Evolutionary conservation across 2,888 invertebrate genomes (phyloP).

Genomic region (Drosophila infuscata): DNA sequence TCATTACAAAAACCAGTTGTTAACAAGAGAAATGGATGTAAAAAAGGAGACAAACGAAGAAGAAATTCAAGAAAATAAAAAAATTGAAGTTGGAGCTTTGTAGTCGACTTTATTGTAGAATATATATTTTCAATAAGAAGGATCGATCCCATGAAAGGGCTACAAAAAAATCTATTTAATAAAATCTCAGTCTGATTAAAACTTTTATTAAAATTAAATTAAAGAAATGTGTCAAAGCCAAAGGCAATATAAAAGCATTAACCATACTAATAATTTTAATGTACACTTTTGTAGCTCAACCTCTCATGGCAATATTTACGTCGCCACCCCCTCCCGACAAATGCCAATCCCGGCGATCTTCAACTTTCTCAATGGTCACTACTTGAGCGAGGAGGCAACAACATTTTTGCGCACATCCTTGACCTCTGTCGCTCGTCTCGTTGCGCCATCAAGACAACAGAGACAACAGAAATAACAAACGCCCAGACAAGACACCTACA

Average conservation of each 20-base stretch:
- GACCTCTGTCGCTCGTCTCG: slow-evolving; percentile 44
- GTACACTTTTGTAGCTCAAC: too few species aligned
- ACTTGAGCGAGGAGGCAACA: slow-evolving; percentile 40
- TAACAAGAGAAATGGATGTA: background rate
- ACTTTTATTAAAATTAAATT: background rate
- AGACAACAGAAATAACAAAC: slow-evolving; percentile 42
- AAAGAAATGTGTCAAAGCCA: background rate
- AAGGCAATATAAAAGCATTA: background rate
- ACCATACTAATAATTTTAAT: background rate
- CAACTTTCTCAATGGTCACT: slow-evolving; percentile 48
- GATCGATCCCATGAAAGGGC: background rate
- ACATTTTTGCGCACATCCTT: slow-evolving; percentile 61
- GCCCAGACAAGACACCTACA: slow-evolving; percentile 71
- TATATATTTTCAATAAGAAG: background rate
- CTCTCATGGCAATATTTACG: background rate
- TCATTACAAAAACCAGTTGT: background rate
- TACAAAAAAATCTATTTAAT: background rate
- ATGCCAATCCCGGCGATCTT: slow-evolving; percentile 42
- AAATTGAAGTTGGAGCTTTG: background rate
- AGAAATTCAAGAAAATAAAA: background rate
- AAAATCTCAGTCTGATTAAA: background rate
- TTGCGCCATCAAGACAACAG: slow-evolving; percentile 39
- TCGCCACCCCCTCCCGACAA: background rate
- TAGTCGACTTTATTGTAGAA: background rate
- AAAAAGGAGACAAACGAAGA: background rate